Conservation (phyloP, 2,113 vertebrate genomes). For the Stomatorhinus ivindoensis region DNA sequence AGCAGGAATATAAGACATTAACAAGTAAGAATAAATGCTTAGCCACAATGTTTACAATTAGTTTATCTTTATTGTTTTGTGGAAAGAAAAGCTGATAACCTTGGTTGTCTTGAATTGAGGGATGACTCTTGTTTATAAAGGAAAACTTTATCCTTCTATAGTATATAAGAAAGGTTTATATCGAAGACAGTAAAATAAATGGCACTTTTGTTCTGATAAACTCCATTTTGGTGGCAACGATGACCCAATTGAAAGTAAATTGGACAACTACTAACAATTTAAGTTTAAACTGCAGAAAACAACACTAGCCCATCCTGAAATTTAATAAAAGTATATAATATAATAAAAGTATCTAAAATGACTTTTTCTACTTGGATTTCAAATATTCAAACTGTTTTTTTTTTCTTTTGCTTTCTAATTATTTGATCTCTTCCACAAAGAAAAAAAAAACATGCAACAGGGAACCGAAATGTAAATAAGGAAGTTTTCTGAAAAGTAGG, state of each 20-base stretch:
- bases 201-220: background rate
- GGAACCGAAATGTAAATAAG: background rate
- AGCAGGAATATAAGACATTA: background rate
- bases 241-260: background rate
- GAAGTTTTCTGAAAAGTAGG: background rate
- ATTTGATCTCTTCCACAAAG: background rate
- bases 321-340: background rate
- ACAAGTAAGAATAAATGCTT: background rate
- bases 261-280: background rate
- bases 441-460: background rate
- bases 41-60: background rate
- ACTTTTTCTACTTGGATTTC: background rate
- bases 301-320: background rate
- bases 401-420: background rate
- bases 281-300: background rate
- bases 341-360: background rate
- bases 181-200: conserved; percentile 1
- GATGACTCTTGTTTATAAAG: conserved; percentile 2
- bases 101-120: background rate
- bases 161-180: background rate
- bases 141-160: background rate
- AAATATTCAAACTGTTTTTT: background rate
- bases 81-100: background rate
- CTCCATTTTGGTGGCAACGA: background rate
- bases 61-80: background rate